Conservation (phyloP, 2,113 vertebrate genomes). For the Sapajus apella region DNA sequence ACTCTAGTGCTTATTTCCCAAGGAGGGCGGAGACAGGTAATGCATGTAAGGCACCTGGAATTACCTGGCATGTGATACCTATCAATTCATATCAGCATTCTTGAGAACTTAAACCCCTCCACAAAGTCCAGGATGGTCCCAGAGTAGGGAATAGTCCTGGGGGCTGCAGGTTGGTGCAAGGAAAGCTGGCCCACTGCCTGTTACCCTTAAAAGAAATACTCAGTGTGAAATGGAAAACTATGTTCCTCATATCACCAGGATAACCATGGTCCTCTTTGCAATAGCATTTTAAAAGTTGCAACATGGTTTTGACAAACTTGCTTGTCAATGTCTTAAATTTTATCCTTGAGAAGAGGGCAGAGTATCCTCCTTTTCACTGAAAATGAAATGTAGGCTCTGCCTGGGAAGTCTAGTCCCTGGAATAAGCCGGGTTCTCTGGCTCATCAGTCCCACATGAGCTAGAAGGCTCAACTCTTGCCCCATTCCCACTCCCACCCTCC, state of each 20-base stretch:
- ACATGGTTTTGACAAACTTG: neutral
- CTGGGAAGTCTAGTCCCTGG: neutral
- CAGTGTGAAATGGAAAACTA: neutral
- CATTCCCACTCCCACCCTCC: too few relatives aligned
- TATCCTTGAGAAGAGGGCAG: neutral
- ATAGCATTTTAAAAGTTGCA: neutral
- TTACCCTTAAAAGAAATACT: neutral
- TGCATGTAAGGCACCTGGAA: neutral
- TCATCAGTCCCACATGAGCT: neutral
- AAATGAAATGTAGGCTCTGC: neutral
- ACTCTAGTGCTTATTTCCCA: neutral
- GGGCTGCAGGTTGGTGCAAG: neutral
- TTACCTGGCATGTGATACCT: neutral
- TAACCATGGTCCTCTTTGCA: neutral
- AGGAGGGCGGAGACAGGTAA: neutral
- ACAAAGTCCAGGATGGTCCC: neutral
- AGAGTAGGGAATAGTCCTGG: neutral
- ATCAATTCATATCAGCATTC: neutral
- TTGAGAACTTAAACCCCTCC: neutral
- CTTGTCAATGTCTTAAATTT: neutral
- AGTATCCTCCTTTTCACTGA: neutral
- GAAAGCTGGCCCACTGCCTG: neutral
- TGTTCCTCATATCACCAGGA: too few relatives aligned
- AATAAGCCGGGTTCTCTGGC: neutral
- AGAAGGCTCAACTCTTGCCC: rapidly evolving